Conservation (phyloP, 2,113 vertebrate genomes). For the Rhabdornis inornatus region DNA sequence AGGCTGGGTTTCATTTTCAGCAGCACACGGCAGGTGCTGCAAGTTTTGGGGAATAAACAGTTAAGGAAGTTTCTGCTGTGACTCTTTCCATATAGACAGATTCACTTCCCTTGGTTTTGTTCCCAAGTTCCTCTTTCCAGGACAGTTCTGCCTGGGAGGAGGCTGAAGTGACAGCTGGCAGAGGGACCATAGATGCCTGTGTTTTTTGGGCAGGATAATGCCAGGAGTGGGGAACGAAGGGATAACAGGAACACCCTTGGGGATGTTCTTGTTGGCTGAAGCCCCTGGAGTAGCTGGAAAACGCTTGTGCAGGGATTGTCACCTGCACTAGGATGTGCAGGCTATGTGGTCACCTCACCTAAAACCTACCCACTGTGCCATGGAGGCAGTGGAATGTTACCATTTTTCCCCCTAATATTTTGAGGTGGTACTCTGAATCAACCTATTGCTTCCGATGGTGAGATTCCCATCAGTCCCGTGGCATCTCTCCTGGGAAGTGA, state of each 20-base stretch:
- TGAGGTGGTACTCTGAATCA: not conserved
- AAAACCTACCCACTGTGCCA: not conserved
- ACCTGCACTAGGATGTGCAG: not conserved
- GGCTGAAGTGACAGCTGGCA: not conserved
- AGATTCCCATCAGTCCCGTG: not conserved
- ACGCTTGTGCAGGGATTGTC: not conserved
- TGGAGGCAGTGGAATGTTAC: not conserved
- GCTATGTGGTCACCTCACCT: not conserved
- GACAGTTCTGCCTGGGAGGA: not conserved
- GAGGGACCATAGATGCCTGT: fast-evolving
- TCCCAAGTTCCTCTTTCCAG: slow-evolving; percentile 6
- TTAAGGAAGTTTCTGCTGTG: not conserved
- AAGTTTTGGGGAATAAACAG: not conserved
- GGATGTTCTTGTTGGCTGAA: not conserved
- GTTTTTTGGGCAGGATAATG: not conserved
- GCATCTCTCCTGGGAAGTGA: not conserved
- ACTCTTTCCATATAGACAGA: not conserved
- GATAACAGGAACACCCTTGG: fast-evolving
- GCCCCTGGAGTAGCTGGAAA: not conserved
- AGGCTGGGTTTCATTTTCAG: not conserved
- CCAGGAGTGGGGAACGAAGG: fast-evolving
- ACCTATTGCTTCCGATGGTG: not conserved
- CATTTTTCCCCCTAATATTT: not conserved
- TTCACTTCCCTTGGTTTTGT: slow-evolving; percentile 12
- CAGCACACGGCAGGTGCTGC: not conserved